A percentile compares a stretch with the other conserved stretches of the same genome.
These are phyloP conservation scores for Thaumatotibia leucotreta DNA, from an alignment of 1,140 invertebrate species.

Conservation along the genomic window DNA sequence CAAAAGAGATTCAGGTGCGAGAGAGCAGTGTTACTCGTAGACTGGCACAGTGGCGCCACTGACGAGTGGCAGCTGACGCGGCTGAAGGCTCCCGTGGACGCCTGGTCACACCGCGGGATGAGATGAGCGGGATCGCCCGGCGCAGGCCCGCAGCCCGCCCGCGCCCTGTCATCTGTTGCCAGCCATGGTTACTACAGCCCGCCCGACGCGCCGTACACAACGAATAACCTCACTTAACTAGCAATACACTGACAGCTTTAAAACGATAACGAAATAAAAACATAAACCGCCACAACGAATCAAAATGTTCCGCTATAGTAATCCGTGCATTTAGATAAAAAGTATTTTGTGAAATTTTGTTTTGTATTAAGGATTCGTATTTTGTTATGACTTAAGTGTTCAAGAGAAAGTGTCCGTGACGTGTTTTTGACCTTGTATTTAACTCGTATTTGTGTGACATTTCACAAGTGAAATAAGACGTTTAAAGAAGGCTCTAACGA, in stretches of 20 bases:
- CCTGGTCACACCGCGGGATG: conserved; percentile 41
- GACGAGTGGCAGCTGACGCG: conserved; percentile 29
- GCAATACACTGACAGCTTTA: conserved; percentile 38
- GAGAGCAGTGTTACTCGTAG: conserved; percentile 56
- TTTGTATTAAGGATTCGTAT: not conserved
- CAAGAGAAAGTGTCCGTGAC: not conserved
- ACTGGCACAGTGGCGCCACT: conserved; percentile 68
- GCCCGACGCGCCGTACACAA: conserved; percentile 68
- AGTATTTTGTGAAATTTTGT: conserved; percentile 14
- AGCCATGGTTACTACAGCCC: conserved; percentile 72
- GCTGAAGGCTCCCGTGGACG: conserved; percentile 49
- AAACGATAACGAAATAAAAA: conserved; percentile 39
- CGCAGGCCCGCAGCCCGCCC: conserved; percentile 60
- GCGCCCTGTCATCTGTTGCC: conserved; percentile 72
- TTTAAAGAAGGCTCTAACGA: not conserved
- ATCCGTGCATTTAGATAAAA: not conserved
- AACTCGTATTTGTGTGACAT: not conserved
- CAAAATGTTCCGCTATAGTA: conserved; percentile 10
- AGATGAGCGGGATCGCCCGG: conserved; percentile 56
- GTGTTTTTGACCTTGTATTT: conserved; percentile 5
- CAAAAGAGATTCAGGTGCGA: conserved; percentile 61
- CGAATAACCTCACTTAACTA: conserved; percentile 63
- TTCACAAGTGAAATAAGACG: not conserved
- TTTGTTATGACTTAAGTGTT: conserved; percentile 16
- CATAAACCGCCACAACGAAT: conserved; percentile 58